Base-by-base conservation (phyloP, 2,113 vertebrate species). In the Psammodynastes pulverulentus region DNA sequence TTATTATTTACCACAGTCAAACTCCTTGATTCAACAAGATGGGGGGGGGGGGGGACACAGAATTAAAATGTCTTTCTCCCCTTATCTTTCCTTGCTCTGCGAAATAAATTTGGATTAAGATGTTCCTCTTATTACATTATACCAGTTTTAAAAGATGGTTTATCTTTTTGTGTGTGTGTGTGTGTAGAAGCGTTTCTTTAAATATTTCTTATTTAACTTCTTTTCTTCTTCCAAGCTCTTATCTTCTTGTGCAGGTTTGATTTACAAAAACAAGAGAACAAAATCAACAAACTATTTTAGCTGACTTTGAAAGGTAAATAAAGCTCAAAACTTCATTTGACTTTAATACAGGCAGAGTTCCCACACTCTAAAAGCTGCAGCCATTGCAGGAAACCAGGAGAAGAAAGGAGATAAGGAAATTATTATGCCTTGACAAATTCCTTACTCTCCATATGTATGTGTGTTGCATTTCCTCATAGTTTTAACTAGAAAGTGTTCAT, bases 241-340 rank as follows among this genome's bases (percentile, higher is more conserved):
- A 96, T 97, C 97, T 97, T 94, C 48, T 72, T 88, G 88, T 91
- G 90, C 97, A 97, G 2, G 53, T 85, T 52, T 90, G 52, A 87
- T 93, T 51, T 58, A 10, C 12, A 17, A 95, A 94, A 93, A 95
- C 89, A 79, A 43, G 23, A 26, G 94, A 92, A 94, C 84, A 58
- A n/a, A 90, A n/a, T 87, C 86, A 93, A 93, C 94, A 93, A 96
- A 94, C 88, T 96, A 95, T 95, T 94, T 94, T 62, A 88, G 67
- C 72, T 89, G 90, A 13, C 94, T 67, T 12, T 90, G 94, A 95
- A 90, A 93, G 5, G 0, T 34, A 0, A 0, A n/a, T 84, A 51
- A 87, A 1, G 4, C 94, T 88, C 94, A 91, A 91, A 90, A 52
- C 90, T 92, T 88, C 90, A 1, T 87, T n/a, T 9, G 58, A 92